Evolutionary conservation across 2,888 invertebrate genomes (phyloP).

Genomic region (Spialia ferax): DNA sequence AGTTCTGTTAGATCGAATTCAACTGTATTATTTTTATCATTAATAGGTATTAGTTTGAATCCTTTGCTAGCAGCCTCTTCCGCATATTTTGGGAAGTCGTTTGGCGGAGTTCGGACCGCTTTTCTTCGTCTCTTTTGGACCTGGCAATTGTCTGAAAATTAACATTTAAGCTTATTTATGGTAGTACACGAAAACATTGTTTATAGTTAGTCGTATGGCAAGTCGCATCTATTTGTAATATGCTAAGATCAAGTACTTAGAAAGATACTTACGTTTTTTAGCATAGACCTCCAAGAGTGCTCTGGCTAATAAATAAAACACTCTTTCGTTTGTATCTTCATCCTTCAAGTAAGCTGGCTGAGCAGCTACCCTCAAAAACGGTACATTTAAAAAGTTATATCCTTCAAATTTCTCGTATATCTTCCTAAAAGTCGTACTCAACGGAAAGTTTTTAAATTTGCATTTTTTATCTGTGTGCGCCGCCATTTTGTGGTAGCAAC

Average conservation of each 20-base stretch:
- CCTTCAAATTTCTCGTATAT: slow-evolving; percentile 64
- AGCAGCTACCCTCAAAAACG: slow-evolving; percentile 91
- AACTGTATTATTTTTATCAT: slow-evolving; percentile 34
- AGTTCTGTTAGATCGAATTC: slow-evolving; percentile 60
- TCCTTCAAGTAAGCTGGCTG: slow-evolving; percentile 87
- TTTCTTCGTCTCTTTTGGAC: slow-evolving; percentile 77
- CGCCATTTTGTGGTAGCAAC: slow-evolving; percentile 92
- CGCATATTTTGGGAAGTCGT: slow-evolving; percentile 65
- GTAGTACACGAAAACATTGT: too few relatives aligned
- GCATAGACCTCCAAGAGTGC: slow-evolving; percentile 89
- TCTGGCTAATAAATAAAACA: slow-evolving; percentile 85
- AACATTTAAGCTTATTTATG: too few relatives aligned
- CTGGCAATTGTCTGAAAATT: slow-evolving; percentile 72
- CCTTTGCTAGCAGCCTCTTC: slow-evolving; percentile 63
- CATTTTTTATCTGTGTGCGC: slow-evolving; percentile 45
- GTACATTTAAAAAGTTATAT: slow-evolving; percentile 81
- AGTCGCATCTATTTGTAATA: background rate
- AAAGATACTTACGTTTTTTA: slow-evolving; percentile 81
- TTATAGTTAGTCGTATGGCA: too few relatives aligned
- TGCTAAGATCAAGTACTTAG: too few relatives aligned
- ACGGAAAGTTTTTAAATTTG: slow-evolving; percentile 89
- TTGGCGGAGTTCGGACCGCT: slow-evolving; percentile 65
- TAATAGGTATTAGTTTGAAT: slow-evolving; percentile 55
- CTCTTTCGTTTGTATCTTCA: slow-evolving; percentile 71
- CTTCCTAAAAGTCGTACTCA: slow-evolving; percentile 83